phyloP scores from a whole-genome alignment of 2,888 invertebrate genomes.

The Plebejus argus region DNA sequence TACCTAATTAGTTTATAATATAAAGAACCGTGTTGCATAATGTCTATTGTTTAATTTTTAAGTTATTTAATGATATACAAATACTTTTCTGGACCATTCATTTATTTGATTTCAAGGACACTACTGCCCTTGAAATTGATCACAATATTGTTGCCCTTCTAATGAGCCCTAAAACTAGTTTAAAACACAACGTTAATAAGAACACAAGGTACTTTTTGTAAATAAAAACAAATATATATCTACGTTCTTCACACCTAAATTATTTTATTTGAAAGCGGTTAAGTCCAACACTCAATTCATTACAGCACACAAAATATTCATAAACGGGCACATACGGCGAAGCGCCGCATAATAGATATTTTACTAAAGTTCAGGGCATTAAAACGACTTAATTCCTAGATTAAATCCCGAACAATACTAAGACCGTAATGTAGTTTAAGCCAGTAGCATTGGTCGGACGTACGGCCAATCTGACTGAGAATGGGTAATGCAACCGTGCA shows the following conservation, averaged over 20 bases:
- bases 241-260: not conserved
- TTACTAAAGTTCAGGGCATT: conserved; percentile 21
- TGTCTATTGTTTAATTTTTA: not conserved
- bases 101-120: too few relatives aligned
- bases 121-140: not conserved
- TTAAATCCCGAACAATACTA: conserved; percentile 37
- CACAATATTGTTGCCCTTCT: not conserved
- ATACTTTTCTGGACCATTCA: too few relatives aligned
- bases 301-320: conserved; percentile 24
- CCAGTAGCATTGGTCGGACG: conserved; percentile 37
- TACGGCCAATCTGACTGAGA: conserved; percentile 49
- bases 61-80: not conserved
- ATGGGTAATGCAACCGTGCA: conserved; percentile 52
- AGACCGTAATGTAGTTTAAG: conserved; percentile 35
- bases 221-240: not conserved
- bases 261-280: not conserved
- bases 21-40: conserved; percentile 45
- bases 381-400: conserved; percentile 35
- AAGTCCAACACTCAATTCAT: not conserved
- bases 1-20: conserved; percentile 52
- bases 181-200: not conserved
- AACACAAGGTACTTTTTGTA: not conserved
- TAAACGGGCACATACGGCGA: conserved; percentile 1
- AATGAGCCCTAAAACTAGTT: not conserved
- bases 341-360: conserved; percentile 25